phyloP scores from a whole-genome alignment of 1,140 invertebrate genomes.

The Scaptodrosophila lebanonensis region DNA sequence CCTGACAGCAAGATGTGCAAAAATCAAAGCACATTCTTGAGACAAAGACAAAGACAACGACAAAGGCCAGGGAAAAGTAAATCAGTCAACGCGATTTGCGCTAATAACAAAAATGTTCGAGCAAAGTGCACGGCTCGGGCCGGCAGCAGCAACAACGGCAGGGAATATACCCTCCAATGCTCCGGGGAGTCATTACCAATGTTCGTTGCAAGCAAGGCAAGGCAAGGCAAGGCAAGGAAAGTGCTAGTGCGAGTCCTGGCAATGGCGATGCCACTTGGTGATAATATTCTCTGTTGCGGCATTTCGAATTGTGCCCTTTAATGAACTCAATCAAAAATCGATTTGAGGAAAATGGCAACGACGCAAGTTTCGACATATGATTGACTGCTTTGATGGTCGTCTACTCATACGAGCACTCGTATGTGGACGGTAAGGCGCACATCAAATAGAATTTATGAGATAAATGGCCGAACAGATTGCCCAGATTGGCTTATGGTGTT shows the following conservation, averaged over 20 bases:
- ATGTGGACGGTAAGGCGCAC: constrained; percentile 18
- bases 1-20: constrained; percentile 25
- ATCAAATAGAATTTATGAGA: constrained; percentile 74
- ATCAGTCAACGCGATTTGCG: constrained; percentile 70
- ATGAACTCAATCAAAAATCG: constrained; percentile 77
- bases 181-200: constrained; percentile 66
- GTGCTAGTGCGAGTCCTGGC: constrained; percentile 13
- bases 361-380: constrained; percentile 1
- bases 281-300: constrained; percentile 46
- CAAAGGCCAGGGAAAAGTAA: constrained; percentile 63
- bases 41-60: constrained; percentile 46
- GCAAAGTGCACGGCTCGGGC: constrained; percentile 37
- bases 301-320: constrained; percentile 47
- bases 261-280: constrained; percentile 26
- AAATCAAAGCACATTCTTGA: constrained; percentile 52
- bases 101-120: constrained; percentile 74
- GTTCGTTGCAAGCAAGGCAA: not conserved
- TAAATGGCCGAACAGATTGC: constrained; percentile 61
- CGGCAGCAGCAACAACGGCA: too few species aligned
- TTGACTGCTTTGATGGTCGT: not conserved
- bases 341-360: constrained; percentile 58
- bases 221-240: constrained; percentile 7
- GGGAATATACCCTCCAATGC: constrained; percentile 13
- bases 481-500: constrained; percentile 3
- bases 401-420: constrained; percentile 1